Evolutionary conservation across 2,797 vertebrate genomes (phyloP).

Genomic region (Hippoglossus hippoglossus): DNA sequence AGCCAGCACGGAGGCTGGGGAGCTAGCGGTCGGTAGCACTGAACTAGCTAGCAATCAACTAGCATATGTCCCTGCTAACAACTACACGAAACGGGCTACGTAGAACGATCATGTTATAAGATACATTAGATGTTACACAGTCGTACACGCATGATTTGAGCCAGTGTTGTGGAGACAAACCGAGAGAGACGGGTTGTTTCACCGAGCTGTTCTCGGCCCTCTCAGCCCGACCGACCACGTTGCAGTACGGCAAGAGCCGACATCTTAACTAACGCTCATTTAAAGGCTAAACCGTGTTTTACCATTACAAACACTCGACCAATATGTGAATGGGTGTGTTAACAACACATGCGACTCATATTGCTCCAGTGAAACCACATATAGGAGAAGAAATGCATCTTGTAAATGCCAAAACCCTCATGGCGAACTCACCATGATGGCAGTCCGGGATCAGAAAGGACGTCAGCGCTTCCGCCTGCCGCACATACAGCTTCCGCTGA

Average conservation of each 20-base stretch:
- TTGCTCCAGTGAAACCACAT: accelerated
- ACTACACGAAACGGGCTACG: neutral
- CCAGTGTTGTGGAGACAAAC: accelerated
- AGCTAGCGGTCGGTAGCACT: neutral
- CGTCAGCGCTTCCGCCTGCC: conserved; percentile 32
- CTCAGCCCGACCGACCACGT: conserved; percentile 65
- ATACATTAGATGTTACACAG: accelerated
- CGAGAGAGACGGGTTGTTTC: accelerated
- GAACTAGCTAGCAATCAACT: conserved; percentile 1
- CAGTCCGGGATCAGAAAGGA: conserved; percentile 83
- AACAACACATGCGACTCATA: accelerated
- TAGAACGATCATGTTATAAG: accelerated
- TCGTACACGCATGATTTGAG: accelerated
- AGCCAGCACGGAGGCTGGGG: accelerated
- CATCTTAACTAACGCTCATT: conserved; percentile 1
- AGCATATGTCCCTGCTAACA: neutral
- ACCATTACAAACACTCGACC: accelerated
- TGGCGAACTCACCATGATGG: conserved; percentile 88
- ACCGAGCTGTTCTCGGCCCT: conserved; percentile 10
- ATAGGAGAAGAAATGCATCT: conserved; percentile 7
- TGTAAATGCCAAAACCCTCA: conserved; percentile 17
- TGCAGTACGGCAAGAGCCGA: conserved; percentile 47
- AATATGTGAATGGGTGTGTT: accelerated
- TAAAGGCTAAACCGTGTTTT: neutral
- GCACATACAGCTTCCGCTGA: conserved; percentile 63